Evolutionary conservation across 2,888 invertebrate species (phyloP).

Genomic region (Polyommatus iphigenia): DNA sequence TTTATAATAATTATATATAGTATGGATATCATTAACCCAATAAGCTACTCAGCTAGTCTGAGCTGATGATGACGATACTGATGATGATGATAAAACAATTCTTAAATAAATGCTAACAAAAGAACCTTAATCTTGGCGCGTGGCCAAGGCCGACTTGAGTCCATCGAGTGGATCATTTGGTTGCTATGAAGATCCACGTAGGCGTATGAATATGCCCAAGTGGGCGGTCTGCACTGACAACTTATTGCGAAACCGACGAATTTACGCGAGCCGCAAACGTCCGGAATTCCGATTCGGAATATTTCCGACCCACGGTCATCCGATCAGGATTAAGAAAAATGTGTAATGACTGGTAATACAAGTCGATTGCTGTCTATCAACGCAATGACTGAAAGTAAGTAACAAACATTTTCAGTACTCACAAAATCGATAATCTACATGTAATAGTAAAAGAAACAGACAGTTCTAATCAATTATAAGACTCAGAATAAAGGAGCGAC

Average conservation of each 20-base stretch:
- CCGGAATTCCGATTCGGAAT: constrained; percentile 7
- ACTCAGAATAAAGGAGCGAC: too few relatives aligned
- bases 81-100: constrained; percentile 8
- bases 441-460: too few relatives aligned
- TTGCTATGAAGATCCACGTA: constrained; percentile 14
- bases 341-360: background rate
- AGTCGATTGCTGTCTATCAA: background rate
- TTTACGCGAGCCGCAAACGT: background rate
- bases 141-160: background rate
- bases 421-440: too few relatives aligned
- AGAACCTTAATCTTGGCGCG: constrained; percentile 11
- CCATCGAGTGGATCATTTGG: constrained; percentile 8
- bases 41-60: too few relatives aligned
- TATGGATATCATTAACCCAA: too few relatives aligned
- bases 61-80: background rate
- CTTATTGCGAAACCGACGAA: background rate
- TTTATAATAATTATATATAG: too few relatives aligned
- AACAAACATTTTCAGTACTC: too few relatives aligned
- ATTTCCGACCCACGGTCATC: background rate
- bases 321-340: background rate
- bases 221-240: background rate
- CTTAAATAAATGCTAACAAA: constrained; percentile 18
- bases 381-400: too few relatives aligned
- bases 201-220: constrained; percentile 8
- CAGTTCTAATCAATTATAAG: too few relatives aligned